These are phyloP conservation scores for Sterrhoptilus dennistouni DNA, from an alignment of 2,113 vertebrate genomes.

Conservation along the genomic window DNA sequence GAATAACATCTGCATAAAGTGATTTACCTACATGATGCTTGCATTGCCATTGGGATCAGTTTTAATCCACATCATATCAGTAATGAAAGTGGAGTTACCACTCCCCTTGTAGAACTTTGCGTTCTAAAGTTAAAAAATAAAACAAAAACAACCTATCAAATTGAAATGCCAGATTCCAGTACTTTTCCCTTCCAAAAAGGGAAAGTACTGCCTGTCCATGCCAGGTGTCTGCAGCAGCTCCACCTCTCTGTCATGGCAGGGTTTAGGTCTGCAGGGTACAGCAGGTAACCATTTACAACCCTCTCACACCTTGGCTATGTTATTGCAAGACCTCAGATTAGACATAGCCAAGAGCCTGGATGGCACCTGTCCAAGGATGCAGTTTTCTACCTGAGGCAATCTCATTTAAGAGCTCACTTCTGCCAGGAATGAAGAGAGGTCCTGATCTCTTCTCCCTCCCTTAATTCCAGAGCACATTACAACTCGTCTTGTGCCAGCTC, in stretches of 20 bases:
- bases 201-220: not conserved
- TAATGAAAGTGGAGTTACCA: not conserved
- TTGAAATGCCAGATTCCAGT: not conserved
- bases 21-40: rapidly evolving
- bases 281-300: not conserved
- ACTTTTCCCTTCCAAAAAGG: not conserved
- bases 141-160: not conserved
- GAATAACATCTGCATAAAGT: not conserved
- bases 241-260: not conserved
- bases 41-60: not conserved
- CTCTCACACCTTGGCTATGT: not conserved
- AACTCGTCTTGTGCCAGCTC: not conserved
- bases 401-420: not conserved
- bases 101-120: not conserved
- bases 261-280: not conserved
- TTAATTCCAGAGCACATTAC: not conserved
- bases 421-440: not conserved
- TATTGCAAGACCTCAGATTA: slow-evolving; percentile 6
- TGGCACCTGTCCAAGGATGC: not conserved
- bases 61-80: not conserved
- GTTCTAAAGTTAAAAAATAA: not conserved
- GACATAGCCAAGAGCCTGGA: not conserved
- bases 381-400: not conserved
- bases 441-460: not conserved
- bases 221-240: not conserved